These are phyloP conservation scores for Pseudopodoces humilis DNA, from an alignment of 2,113 vertebrate species.

Conservation along the genomic window DNA sequence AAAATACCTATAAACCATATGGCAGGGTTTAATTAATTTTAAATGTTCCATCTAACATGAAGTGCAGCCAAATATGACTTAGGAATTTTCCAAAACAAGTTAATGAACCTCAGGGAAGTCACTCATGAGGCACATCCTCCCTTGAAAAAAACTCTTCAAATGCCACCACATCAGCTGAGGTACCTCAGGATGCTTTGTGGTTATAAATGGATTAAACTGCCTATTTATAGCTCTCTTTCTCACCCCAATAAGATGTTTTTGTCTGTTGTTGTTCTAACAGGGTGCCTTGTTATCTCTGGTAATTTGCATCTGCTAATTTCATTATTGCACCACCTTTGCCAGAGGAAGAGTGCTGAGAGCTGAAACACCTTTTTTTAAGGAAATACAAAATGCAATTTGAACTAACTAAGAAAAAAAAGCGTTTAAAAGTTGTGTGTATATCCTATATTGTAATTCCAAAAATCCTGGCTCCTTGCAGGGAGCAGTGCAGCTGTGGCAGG, in stretches of 20 bases:
- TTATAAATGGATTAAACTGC: neutral
- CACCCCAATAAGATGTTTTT: neutral
- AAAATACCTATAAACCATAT: neutral
- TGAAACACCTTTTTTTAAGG: neutral
- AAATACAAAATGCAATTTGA: neutral
- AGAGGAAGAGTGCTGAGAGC: neutral
- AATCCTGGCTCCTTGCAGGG: neutral
- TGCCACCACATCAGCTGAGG: neutral
- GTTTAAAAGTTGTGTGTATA: neutral
- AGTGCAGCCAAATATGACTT: neutral
- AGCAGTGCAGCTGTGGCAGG: neutral
- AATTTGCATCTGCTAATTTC: neutral
- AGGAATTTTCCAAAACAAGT: neutral
- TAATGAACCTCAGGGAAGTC: neutral
- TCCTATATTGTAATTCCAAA: neutral
- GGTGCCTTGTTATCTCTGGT: slow-evolving; percentile 5
- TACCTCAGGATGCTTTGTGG: neutral
- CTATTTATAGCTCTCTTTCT: neutral
- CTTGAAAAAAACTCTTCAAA: neutral
- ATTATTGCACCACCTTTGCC: neutral
- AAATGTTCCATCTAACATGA: neutral
- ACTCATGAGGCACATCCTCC: neutral
- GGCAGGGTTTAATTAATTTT: neutral
- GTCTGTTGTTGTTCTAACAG: neutral
- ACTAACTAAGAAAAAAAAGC: neutral